Percentiles rank a stretch among this genome's conserved stretches.
These are phyloP conservation scores for Clepsis dumicolana DNA, from an alignment of 2,888 invertebrate species.

Conservation along the genomic window DNA sequence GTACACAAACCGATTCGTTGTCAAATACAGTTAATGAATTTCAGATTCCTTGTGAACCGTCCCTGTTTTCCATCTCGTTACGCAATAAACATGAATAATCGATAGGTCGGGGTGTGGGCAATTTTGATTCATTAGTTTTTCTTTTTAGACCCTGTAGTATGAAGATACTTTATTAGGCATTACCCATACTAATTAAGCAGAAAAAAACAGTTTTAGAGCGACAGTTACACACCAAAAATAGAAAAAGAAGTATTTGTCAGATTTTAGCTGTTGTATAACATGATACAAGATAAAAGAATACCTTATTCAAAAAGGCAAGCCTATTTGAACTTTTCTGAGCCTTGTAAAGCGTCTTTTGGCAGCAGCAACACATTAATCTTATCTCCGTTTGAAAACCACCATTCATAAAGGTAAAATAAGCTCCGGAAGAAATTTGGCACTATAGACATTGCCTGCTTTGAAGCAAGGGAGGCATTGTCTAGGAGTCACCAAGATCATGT, in stretches of 20 bases:
- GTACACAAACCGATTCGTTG: constrained; percentile 46
- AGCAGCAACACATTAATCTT: neutral
- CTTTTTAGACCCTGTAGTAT: neutral
- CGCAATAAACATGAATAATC: constrained; percentile 67
- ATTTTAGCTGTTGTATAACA: neutral
- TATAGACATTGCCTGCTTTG: neutral
- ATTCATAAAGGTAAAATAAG: neutral
- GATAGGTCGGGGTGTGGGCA: constrained; percentile 45
- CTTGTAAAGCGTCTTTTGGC: neutral
- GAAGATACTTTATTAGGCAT: neutral
- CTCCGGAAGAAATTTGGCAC: neutral
- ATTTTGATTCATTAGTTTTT: constrained; percentile 3
- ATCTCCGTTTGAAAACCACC: neutral
- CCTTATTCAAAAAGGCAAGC: neutral
- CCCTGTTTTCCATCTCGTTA: constrained; percentile 68
- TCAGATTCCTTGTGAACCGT: constrained; percentile 58
- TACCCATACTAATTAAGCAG: neutral
- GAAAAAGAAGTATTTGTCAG: neutral
- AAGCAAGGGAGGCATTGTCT: neutral
- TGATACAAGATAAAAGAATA: too few species aligned
- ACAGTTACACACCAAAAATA: neutral
- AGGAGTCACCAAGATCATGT: constrained; percentile 1
- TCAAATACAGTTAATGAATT: constrained; percentile 61
- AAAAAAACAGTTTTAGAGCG: too few species aligned
- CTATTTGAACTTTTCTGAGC: neutral